Evolutionary conservation across 2,113 vertebrate genomes (phyloP).

Genomic region (Motacilla tschutschensis): DNA sequence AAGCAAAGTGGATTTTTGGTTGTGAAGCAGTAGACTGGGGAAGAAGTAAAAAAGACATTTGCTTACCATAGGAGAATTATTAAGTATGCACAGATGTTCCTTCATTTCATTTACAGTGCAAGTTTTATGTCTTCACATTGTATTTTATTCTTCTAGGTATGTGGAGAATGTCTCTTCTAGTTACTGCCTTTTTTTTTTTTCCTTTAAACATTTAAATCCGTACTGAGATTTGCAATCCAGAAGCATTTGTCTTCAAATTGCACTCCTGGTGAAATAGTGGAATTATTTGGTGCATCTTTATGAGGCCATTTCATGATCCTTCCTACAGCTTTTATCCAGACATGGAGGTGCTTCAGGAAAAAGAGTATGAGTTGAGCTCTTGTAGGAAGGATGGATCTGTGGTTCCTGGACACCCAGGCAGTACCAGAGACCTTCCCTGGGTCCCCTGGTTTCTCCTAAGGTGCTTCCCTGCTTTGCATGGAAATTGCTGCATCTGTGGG

Average conservation of each 20-base stretch:
- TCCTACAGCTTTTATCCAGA: neutral
- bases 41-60: neutral
- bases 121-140: neutral
- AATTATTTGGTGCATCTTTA: neutral
- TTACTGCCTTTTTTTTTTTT: neutral
- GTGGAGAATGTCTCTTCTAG: neutral
- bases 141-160: neutral
- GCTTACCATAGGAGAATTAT: neutral
- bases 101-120: neutral
- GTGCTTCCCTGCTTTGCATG: neutral
- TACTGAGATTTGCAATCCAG: neutral
- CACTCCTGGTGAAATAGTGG: neutral
- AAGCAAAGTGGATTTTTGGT: neutral
- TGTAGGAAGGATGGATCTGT: neutral
- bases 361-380: neutral
- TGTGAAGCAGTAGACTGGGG: neutral
- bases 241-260: neutral
- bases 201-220: neutral
- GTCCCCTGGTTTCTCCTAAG: neutral
- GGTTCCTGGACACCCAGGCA: rapidly evolving
- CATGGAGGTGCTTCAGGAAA: neutral
- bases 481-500: neutral
- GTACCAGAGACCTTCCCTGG: neutral
- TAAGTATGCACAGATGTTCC: neutral
- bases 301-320: neutral